phyloP scores from a whole-genome alignment of 2,113 vertebrate species.

The Labeo catla region DNA sequence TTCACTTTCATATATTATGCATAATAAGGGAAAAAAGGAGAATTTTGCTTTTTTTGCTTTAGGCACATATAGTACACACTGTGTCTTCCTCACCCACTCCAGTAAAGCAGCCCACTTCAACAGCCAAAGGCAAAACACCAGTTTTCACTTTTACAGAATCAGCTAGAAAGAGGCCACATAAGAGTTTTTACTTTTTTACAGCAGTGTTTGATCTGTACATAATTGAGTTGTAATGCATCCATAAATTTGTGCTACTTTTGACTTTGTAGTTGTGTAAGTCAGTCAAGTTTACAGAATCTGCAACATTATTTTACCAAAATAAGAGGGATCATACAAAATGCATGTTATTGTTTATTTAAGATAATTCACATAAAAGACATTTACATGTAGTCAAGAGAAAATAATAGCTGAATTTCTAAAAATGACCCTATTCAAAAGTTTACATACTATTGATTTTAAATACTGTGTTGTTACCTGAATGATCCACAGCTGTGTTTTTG shows the following conservation, averaged over 20 bases:
- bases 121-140: constrained; percentile 30
- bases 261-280: neutral
- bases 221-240: neutral
- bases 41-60: neutral
- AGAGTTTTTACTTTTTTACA: neutral
- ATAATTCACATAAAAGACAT: too few species aligned
- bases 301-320: too few species aligned
- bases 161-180: neutral
- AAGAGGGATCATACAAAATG: too few species aligned
- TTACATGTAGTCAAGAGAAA: too few species aligned
- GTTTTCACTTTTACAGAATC: neutral
- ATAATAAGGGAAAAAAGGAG: neutral
- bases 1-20: neutral
- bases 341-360: too few species aligned
- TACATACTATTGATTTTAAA: too few species aligned
- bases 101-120: constrained; percentile 17
- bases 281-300: neutral
- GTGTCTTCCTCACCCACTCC: constrained; percentile 32
- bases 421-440: too few species aligned
- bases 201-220: neutral
- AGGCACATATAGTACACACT: constrained; percentile 1
- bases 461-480: too few species aligned
- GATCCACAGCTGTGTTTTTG: too few species aligned
- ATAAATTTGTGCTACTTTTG: neutral
- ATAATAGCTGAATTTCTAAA: too few species aligned